Evolutionary conservation across 2,888 invertebrate species (phyloP), one percentile per base, ranked within the genome.

Genomic region (Pseudeuparius sepicola): DNA sequence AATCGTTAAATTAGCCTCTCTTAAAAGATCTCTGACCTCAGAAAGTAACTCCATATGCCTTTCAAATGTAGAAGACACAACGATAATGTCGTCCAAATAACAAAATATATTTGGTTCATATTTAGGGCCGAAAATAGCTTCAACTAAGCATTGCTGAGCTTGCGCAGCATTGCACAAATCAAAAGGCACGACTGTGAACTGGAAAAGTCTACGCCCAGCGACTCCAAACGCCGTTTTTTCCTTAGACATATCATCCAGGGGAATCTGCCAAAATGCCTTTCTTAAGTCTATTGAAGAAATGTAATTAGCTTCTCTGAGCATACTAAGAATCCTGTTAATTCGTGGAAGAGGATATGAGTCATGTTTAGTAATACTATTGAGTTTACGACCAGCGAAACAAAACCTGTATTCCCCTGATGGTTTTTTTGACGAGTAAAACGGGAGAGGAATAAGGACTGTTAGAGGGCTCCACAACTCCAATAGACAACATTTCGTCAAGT

Each of bases 201-300:
- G 38, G 28, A 41, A 43, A 2, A 38, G 28, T n/a, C 40, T 38
- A 23, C 40, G 23, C 4, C 43, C 40, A 18, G 34, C 50, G 2
- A 56, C 47, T 1, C 47, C 42, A 25, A 51, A 52, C 1, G 53
- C 54, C 1, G 53, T 55, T 9, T 38, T n/a, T n/a, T n/a, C n/a
- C n/a, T n/a, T n/a, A n/a, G n/a, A 46, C 6, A 30, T 25, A 14
- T 34, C 25, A 17, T 39, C 30, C 18, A 53, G 28, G 2, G 45
- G 45, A 11, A 54, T 40, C 36, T 53, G 49, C 46, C 45, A 50
- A 40, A 47, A 50, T 4, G 44, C 44, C 13, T 38, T 40, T 23
- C 34, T 14, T 3, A 41, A 14, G 18, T 43, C 42, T n/a, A 40
- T 40, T 2, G 40, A 36, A 6, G 39, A 39, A 7, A 41, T 36